A percentile compares a stretch with the other conserved stretches of the same genome.
Evolutionary conservation across 2,888 invertebrate species (phyloP).

Genomic region (Platycheirus albimanus): DNA sequence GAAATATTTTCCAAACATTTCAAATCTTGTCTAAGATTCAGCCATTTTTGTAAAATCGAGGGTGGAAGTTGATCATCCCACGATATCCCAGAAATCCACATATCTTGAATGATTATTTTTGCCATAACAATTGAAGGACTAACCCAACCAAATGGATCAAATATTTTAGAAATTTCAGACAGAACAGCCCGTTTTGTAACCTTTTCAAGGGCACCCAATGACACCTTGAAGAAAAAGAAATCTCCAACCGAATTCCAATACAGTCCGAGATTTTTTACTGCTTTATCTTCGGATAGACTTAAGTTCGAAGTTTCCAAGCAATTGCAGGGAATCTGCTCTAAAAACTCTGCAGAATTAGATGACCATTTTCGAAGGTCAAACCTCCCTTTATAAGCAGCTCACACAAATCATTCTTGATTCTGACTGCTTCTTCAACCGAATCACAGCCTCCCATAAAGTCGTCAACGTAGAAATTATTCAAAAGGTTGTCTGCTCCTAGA

Average conservation of each 20-base stretch:
- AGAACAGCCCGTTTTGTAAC: conserved; percentile 9
- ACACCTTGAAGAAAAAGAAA: conserved; percentile 21
- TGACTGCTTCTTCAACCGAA: no score
- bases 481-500: no score
- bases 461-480: no score
- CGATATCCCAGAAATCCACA: conserved; percentile 20
- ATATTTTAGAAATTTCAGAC: conserved; percentile 12
- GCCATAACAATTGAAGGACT: conserved; percentile 9
- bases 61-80: conserved; percentile 27
- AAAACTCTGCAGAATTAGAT: no score
- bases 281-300: not conserved
- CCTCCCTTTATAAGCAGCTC: no score
- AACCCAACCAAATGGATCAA: conserved; percentile 28
- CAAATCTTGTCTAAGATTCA: not conserved
- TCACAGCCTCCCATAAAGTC: no score
- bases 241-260: conserved; percentile 13
- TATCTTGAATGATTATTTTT: not conserved
- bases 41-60: not conserved
- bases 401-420: no score
- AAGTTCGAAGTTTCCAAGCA: no score
- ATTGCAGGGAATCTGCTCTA: no score
- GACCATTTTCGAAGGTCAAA: no score
- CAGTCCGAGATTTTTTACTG: conserved; percentile 5
- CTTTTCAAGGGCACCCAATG: not conserved
- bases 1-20: conserved; percentile 21